A percentile compares a stretch with the other conserved stretches of the same genome.
These are phyloP conservation scores for Heterohyrax brucei DNA, from an alignment of 2,797 vertebrate genomes.

Conservation along the genomic window DNA sequence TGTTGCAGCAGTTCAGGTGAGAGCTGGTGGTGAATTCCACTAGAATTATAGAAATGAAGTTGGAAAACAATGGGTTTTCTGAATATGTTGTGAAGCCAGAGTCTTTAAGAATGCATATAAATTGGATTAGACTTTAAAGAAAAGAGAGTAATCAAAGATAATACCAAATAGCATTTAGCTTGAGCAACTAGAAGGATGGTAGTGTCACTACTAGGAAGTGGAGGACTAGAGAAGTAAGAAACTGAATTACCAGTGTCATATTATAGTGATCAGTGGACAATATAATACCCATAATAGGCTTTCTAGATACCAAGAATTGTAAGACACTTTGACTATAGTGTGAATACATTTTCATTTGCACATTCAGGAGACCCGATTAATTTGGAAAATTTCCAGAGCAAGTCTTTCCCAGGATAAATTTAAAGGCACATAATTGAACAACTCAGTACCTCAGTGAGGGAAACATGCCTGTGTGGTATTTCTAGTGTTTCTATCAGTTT, in stretches of 20 bases:
- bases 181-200: neutral
- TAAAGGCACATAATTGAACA: conserved; percentile 66
- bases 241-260: neutral
- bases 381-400: conserved; percentile 67
- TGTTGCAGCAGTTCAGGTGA: neutral
- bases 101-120: neutral
- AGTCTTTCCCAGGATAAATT: conserved; percentile 25
- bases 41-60: neutral
- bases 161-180: neutral
- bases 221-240: neutral
- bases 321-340: conserved; percentile 18
- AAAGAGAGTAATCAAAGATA: conserved; percentile 22
- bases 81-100: neutral
- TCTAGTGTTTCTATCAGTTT: neutral
- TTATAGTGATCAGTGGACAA: neutral
- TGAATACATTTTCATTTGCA: conserved; percentile 36
- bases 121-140: neutral
- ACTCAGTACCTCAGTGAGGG: neutral
- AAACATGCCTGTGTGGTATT: neutral
- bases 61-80: neutral
- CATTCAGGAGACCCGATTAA: conserved; percentile 52
- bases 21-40: neutral
- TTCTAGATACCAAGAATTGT: neutral
- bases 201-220: neutral
- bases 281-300: neutral